Conservation (phyloP, 2,113 vertebrate genomes). For the Thymallus thymallus region DNA sequence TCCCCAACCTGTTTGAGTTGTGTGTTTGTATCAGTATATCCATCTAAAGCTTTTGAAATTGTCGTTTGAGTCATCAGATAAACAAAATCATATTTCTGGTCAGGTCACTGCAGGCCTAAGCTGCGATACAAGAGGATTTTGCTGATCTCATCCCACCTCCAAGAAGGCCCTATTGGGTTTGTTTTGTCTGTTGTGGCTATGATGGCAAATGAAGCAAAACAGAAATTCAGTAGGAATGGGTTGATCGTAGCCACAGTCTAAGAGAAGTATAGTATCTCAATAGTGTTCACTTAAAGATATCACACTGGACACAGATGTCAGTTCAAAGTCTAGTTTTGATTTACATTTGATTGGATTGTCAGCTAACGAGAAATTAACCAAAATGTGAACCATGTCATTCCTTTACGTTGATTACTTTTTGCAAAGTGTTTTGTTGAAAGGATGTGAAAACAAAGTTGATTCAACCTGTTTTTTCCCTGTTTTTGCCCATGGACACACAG, state of each 20-base stretch:
- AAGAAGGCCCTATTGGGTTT: neutral
- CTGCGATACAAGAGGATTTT: neutral
- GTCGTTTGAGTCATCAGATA: neutral
- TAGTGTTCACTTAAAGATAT: neutral
- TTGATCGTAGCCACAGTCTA: too few relatives aligned
- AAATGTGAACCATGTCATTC: too few relatives aligned
- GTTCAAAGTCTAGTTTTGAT: too few relatives aligned
- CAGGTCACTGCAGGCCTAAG: neutral
- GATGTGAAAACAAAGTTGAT: too few relatives aligned
- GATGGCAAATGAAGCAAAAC: neutral
- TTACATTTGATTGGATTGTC: too few relatives aligned
- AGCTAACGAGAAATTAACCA: too few relatives aligned
- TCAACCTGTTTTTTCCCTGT: too few relatives aligned
- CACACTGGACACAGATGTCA: too few relatives aligned
- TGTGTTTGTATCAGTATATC: neutral
- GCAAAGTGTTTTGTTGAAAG: too few relatives aligned
- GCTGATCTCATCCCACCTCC: neutral
- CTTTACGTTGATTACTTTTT: too few relatives aligned
- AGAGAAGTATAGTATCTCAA: neutral
- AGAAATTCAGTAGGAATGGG: neutral
- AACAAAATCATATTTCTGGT: neutral
- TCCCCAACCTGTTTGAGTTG: neutral
- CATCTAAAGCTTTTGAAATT: too few relatives aligned
- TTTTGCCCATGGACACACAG: neutral
- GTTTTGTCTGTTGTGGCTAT: neutral